phyloP scores from a whole-genome alignment of 2,888 invertebrate species.

The Polydrusus tereticollis region DNA sequence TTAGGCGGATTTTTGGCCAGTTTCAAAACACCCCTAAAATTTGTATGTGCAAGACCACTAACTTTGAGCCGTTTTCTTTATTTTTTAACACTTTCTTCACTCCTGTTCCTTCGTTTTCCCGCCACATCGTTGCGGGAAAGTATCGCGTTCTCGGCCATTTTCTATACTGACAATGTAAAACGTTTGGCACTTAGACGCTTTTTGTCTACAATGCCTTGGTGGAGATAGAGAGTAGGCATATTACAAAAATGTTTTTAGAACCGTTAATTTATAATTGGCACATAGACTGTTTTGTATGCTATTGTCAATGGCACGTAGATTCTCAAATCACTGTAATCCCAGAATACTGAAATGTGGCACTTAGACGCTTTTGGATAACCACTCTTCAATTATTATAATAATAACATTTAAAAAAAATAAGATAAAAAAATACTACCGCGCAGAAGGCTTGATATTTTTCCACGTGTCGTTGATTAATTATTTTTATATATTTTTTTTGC shows the following conservation, averaged over 20 bases:
- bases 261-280: not conserved
- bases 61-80: slow-evolving; percentile 25
- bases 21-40: not conserved
- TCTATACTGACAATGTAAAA: not conserved
- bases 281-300: not conserved
- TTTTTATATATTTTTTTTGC: too few relatives aligned
- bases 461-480: too few relatives aligned
- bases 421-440: too few relatives aligned
- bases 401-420: too few relatives aligned
- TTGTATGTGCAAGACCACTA: not conserved
- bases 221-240: not conserved
- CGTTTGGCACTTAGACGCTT: not conserved
- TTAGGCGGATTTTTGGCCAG: too few relatives aligned
- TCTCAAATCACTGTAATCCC: not conserved
- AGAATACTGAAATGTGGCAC: not conserved
- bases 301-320: too few relatives aligned
- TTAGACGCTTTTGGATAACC: not conserved
- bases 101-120: not conserved
- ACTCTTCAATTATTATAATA: not conserved
- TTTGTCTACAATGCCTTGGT: not conserved
- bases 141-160: not conserved
- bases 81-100: not conserved
- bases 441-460: too few relatives aligned
- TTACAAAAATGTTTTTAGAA: not conserved
- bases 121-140: not conserved